Conservation (phyloP, 1,140 invertebrate species). For the Monomorium pharaonis region DNA sequence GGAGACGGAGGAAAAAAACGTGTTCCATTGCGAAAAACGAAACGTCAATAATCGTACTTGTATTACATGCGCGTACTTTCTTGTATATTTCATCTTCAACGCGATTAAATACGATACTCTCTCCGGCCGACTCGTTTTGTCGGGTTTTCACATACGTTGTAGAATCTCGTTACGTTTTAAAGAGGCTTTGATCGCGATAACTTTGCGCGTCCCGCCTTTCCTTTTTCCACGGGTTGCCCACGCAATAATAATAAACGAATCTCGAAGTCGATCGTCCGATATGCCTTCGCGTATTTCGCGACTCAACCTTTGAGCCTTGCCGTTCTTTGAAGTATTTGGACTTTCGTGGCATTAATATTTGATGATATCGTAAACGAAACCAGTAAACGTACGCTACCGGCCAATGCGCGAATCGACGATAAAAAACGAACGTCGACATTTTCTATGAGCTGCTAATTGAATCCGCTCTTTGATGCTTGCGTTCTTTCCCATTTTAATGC, state of each 20-base stretch:
- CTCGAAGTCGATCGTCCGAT: conserved; percentile 50
- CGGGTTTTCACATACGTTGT: background rate
- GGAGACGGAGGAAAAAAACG: background rate
- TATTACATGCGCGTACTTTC: background rate
- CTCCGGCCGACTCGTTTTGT: background rate
- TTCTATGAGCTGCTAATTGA: conserved; percentile 57
- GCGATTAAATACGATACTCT: conserved; percentile 37
- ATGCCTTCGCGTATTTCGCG: conserved; percentile 44
- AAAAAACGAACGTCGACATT: conserved; percentile 27
- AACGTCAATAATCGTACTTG: conserved; percentile 30
- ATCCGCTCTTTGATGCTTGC: conserved; percentile 33
- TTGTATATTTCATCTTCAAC: background rate
- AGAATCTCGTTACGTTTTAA: conserved; percentile 41
- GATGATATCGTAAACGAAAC: conserved; percentile 63
- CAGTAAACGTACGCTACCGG: background rate
- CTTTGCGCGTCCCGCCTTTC: background rate
- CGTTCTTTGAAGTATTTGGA: conserved; percentile 60
- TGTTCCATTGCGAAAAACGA: background rate
- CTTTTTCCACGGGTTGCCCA: background rate
- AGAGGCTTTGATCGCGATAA: conserved; percentile 46
- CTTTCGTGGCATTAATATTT: conserved; percentile 62
- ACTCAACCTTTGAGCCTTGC: conserved; percentile 40
- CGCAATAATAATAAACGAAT: conserved; percentile 50
- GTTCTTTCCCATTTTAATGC: conserved; percentile 31
- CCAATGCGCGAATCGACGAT: conserved; percentile 10